Base-by-base conservation (phyloP, 2,113 vertebrate genomes). In the Struthio camelus region DNA sequence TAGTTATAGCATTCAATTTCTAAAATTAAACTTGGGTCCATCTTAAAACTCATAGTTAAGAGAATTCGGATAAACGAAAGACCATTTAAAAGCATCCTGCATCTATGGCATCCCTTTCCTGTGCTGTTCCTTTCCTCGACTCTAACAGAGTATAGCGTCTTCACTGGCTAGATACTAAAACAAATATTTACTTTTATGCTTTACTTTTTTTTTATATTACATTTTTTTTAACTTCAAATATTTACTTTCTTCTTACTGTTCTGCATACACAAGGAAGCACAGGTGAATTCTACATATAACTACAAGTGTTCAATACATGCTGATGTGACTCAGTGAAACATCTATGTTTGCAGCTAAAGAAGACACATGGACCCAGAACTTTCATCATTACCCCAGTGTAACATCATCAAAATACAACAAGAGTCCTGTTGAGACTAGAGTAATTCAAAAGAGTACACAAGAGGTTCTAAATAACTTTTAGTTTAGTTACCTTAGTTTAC, bases 1-100 rank as follows among this genome's bases (percentile, higher is more conserved):
- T 51, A 85, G 84, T 91, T 95, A 93, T 78, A 96, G 42, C 25
- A 85, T 59, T 44, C 80, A 32, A 62, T 90, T 91, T 94, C 87
- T 90, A 93, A 94, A 94, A 84, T 95, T 90, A 93, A 78, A 85
- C 25, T 91, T 70, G 64, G 20, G 65, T 85, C 28, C 42, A 46
- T 83, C 82, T 90, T 89, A 80, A 88, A 92, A 69, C 32, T 85
- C 92, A 85, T 89, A 65, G 32, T 77, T 93, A 66, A 73, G 78
- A 91, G 15, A 77, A 78, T 46, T 42, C 59, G 32, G 85, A 95
- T 93, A 48, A 83, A 75, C 79, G 42, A 75, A 91, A 93, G 90
- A 28, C 38, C 71, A 67, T 73, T 72, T 80, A 65, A 92, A 38
- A 92, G 77, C 40, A 70, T 65, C 24, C 50, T 38, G 42, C 15